These are phyloP conservation scores for Scolopax bukidnonensis DNA, from an alignment of 2,797 vertebrate genomes.

Conservation along the genomic window DNA sequence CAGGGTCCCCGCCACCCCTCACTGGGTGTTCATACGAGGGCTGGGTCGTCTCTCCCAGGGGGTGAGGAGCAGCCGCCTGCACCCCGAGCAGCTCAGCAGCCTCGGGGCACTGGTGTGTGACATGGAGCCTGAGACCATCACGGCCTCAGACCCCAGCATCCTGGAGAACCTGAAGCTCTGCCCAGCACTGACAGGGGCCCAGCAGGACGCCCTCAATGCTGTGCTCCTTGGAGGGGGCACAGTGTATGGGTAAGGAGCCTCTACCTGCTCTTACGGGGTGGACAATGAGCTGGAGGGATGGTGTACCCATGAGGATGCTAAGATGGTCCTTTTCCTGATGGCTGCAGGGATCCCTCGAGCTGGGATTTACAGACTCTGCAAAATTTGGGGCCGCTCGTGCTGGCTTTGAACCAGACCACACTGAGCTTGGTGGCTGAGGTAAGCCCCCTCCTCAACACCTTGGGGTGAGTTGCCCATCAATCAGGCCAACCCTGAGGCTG, in stretches of 20 bases:
- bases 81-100: conserved; percentile 18
- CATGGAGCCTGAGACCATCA: conserved; percentile 42
- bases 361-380: conserved; percentile 64
- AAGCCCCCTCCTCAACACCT: neutral
- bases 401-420: conserved; percentile 40
- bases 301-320: accelerated
- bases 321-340: neutral
- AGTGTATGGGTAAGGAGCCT: neutral
- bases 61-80: neutral
- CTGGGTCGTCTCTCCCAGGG: neutral
- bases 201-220: neutral
- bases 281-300: accelerated
- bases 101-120: conserved; percentile 64
- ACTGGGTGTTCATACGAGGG: accelerated
- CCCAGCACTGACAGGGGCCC: neutral
- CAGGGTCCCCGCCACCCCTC: neutral
- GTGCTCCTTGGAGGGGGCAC: conserved; percentile 51
- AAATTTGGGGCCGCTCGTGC: conserved; percentile 46
- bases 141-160: neutral
- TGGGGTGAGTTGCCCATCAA: accelerated
- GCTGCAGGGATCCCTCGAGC: conserved; percentile 41
- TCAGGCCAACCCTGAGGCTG: neutral
- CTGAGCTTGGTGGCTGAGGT: conserved; percentile 68
- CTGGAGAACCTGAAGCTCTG: conserved; percentile 71
- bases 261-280: accelerated